Conservation (phyloP, 1,140 invertebrate species). For the Lucilia cuprina region DNA sequence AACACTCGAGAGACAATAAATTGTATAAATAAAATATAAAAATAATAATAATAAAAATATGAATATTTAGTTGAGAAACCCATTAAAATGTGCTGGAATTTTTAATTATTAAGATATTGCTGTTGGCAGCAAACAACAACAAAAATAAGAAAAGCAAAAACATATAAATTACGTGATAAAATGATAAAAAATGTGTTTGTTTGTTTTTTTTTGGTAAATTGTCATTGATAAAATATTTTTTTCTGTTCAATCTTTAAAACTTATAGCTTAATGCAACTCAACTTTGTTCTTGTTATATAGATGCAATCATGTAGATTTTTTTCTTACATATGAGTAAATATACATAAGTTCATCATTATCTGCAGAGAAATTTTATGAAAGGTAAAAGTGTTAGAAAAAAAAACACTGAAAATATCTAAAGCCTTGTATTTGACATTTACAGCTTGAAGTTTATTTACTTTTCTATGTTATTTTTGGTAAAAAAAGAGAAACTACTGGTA, state of each 20-base stretch:
- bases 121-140: background rate
- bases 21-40: background rate
- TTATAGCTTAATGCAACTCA: background rate
- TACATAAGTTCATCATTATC: background rate
- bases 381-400: background rate
- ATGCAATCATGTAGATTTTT: background rate
- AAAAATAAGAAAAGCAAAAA: background rate
- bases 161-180: background rate
- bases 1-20: background rate
- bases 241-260: background rate
- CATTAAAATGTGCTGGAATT: slow-evolving; percentile 7
- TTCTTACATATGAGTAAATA: background rate
- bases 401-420: background rate
- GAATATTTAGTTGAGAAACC: background rate
- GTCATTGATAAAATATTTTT: too few relatives aligned
- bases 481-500: background rate
- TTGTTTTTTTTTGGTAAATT: background rate
- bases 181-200: background rate
- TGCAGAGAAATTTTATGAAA: background rate
- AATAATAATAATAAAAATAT: background rate
- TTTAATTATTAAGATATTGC: slow-evolving; percentile 10
- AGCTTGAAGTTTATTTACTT: background rate
- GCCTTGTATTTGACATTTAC: background rate
- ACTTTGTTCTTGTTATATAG: background rate
- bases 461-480: background rate